phyloP scores from a whole-genome alignment of 2,797 vertebrate species.

The Squalus acanthias region DNA sequence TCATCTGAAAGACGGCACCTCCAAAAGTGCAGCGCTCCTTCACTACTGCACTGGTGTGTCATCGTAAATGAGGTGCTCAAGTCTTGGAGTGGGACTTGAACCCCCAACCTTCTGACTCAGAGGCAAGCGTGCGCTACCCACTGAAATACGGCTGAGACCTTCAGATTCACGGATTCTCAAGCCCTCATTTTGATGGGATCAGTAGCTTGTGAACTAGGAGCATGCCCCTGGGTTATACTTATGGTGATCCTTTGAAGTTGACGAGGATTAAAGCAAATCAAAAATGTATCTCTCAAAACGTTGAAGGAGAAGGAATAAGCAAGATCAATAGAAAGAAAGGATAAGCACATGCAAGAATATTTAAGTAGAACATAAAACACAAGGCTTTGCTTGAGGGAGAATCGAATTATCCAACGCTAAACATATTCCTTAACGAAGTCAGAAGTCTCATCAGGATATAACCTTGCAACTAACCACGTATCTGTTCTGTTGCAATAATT shows the following conservation, averaged over 20 bases:
- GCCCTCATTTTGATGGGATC: not conserved
- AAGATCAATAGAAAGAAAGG: not conserved
- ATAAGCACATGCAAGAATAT: not conserved
- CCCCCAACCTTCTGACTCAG: not conserved
- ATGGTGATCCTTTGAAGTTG: not conserved
- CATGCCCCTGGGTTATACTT: not conserved
- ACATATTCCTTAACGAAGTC: not conserved
- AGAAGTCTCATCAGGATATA: not conserved
- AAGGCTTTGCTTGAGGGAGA: not conserved
- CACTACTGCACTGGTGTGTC: not conserved
- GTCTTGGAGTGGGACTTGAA: not conserved
- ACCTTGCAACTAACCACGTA: not conserved
- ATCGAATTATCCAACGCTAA: not conserved
- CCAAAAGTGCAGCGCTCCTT: not conserved
- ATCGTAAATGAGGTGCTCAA: not conserved
- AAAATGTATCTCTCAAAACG: not conserved
- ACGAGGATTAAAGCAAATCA: not conserved
- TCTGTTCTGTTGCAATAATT: not conserved
- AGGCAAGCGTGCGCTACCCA: too few species aligned
- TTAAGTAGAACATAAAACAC: not conserved
- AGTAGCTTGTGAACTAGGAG: not conserved
- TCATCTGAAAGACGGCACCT: not conserved
- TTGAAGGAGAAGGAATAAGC: not conserved
- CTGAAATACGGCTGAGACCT: not conserved
- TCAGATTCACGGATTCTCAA: not conserved